A percentile compares a stretch with the other conserved stretches of the same genome.
These are phyloP conservation scores for Dendrolimus houi DNA, from an alignment of 2,888 invertebrate species.

Conservation along the genomic window DNA sequence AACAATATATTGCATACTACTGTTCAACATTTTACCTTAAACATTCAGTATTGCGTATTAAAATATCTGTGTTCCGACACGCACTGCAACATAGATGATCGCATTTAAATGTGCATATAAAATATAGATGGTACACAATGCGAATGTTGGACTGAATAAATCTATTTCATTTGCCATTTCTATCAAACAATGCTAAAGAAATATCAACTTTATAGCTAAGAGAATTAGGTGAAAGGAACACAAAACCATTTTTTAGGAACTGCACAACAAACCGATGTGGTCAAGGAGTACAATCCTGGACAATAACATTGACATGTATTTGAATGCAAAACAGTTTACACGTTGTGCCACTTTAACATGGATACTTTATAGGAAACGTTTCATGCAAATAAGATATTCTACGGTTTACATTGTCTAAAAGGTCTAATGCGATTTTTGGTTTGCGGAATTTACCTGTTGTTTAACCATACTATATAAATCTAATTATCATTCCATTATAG, in stretches of 20 bases:
- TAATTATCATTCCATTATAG: too few relatives aligned
- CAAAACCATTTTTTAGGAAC: not conserved
- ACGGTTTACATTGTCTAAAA: conserved; percentile 8
- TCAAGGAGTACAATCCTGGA: conserved; percentile 46
- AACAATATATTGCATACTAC: conserved; percentile 25
- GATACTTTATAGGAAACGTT: conserved; percentile 53
- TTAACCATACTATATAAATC: too few relatives aligned
- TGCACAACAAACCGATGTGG: conserved; percentile 10
- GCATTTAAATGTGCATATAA: conserved; percentile 72
- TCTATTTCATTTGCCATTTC: not conserved
- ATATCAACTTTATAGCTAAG: conserved; percentile 12
- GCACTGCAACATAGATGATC: conserved; percentile 56
- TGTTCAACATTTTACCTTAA: conserved; percentile 39
- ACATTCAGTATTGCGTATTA: conserved; percentile 41
- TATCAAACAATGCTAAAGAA: not conserved
- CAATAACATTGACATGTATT: conserved; percentile 65
- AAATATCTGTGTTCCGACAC: conserved; percentile 35
- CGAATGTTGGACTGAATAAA: conserved; percentile 37
- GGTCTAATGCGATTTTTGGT: not conserved
- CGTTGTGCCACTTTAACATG: conserved; percentile 57
- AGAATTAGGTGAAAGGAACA: conserved; percentile 9
- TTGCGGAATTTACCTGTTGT: not conserved
- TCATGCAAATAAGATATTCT: conserved; percentile 30
- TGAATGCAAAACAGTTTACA: conserved; percentile 66
- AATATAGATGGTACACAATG: conserved; percentile 65